Base-by-base conservation (phyloP, 2,113 vertebrate genomes). In the Oxyura jamaicensis region DNA sequence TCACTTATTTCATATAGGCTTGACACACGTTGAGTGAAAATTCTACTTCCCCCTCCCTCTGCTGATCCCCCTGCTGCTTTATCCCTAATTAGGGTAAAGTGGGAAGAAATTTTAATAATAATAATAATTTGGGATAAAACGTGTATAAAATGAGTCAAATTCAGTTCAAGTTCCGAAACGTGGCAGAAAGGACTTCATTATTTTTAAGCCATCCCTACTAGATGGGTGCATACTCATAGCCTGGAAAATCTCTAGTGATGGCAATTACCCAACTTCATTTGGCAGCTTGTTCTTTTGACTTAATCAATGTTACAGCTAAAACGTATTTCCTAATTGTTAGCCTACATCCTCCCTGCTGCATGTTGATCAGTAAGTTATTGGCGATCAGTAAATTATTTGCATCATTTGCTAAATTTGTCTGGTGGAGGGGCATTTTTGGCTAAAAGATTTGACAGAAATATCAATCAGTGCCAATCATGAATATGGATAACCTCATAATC, bases 261-360 rank as follows among this genome's bases (percentile, higher is more conserved):
- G 91, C 96, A 93, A 95, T 95, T 93, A 86, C 75, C 83, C 91
- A 96, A 88, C 92, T 93, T 95, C 66, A 95, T 96, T 93, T 96
- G 94, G 86, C 95, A 97, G 93, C 77, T 86, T 31, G 42, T 83
- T 96, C 86, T 88, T 93, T 85, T 1, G 41, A 86, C 62, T 96
- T 95, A 91, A 92, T 81, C 91, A 72, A 59, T 65, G 36, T 90
- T 87, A 71, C 3, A 94, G 82, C 83, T 74, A 55, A 69, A 93
- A 92, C 82, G 62, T 55, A 88, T 67, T 93, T 91, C 73, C 86
- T 78, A 86, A 63, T 74, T 82, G 39, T 91, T 96, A 91, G 80
- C 42, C 59, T 90, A 44, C 39, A 53, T 63, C 74, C 83, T 46
- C 53, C 36, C 59, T 80, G 52, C 39, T 85, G 68, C 68, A 75